Base-by-base conservation (phyloP, 2,888 invertebrate species). In the Hyposoter didymator region DNA sequence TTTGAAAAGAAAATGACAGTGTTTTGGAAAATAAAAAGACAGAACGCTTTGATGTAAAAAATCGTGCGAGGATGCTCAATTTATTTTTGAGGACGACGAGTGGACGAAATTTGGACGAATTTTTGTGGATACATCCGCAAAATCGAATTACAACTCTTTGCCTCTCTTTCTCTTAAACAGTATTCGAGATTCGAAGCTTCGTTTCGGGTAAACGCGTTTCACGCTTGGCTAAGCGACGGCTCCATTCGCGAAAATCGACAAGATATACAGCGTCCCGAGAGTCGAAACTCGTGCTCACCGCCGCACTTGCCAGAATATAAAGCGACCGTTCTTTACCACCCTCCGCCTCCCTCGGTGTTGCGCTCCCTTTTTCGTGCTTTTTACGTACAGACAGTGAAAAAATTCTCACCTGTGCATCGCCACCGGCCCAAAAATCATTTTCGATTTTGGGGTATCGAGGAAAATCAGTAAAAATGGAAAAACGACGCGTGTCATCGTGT, bases 221-320 rank as follows among this genome's bases (percentile, higher is more conserved):
- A 92, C 91, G 93, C 91, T 92, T 89, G 91, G 91, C 91, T 93
- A 93, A 93, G 92, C 93, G 92, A 92, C 92, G 91, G 91, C 90
- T 91, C 92, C 91, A 93, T 93, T 92, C 91, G 84, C 81, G 90
- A 91, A 92, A 87, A 92, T 92, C 92, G 89, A 91, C 90, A 90
- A 92, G 92, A 92, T 92, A 92, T 91, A 92, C 90, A 88, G 80
- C 75, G 76, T 84, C 75, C 80, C 84, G 83, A 64, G 79, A 80
- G 86, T 87, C 84, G 79, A 49, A 81, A 79, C 87, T 86, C 87
- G 87, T 83, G 82, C 82, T 82, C 73, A 59, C 75, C 22, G 66
- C 82, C 78, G 86, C 79, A 88, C 88, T 89, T 88, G 87, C 89
- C 89, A 87, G 91, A 91, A 91, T 91, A 90, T 90, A 89, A 90